Percentiles rank a stretch among this genome's conserved stretches.
phyloP scores from a whole-genome alignment of 23 tunicate species.

The Aplidium turbinatum region DNA sequence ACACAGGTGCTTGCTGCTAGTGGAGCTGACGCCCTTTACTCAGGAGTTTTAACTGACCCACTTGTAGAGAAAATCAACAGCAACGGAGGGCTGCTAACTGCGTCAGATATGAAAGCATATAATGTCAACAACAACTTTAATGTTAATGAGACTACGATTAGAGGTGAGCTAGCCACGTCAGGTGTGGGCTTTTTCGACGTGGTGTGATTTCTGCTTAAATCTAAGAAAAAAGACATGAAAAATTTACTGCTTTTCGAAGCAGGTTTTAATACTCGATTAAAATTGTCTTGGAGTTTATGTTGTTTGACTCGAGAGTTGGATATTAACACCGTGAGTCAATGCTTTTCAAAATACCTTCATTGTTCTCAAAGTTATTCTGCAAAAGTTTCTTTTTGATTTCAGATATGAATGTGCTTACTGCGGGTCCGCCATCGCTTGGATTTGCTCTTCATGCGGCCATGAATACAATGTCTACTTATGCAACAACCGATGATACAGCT shows the following conservation, averaged over 20 bases:
- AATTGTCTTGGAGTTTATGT: no score
- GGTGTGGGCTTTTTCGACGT: no score
- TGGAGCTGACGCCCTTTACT: conserved; percentile 44
- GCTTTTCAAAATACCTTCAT: no score
- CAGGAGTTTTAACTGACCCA: conserved; percentile 36
- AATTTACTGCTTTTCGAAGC: no score
- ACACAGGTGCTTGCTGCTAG: conserved; percentile 46
- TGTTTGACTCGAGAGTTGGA: no score
- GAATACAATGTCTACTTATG: conserved; percentile 27
- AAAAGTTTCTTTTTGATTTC: neutral
- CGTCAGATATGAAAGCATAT: conserved; percentile 45
- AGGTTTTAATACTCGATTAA: no score
- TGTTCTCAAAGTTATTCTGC: no score
- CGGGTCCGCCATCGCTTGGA: conserved; percentile 60
- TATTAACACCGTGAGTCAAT: no score
- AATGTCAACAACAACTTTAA: neutral
- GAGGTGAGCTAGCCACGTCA: no score
- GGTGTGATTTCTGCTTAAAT: no score
- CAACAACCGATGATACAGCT: neutral
- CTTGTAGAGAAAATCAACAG: conserved; percentile 15
- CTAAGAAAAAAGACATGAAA: no score
- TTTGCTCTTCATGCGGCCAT: conserved; percentile 40
- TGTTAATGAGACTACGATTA: conserved; percentile 25
- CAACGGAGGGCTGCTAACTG: conserved; percentile 29
- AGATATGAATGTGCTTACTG: conserved; percentile 39